A percentile compares a stretch with the other conserved stretches of the same genome.
Evolutionary conservation across 2,113 vertebrate genomes (phyloP).

Genomic region (Hippocampus mohnikei): DNA sequence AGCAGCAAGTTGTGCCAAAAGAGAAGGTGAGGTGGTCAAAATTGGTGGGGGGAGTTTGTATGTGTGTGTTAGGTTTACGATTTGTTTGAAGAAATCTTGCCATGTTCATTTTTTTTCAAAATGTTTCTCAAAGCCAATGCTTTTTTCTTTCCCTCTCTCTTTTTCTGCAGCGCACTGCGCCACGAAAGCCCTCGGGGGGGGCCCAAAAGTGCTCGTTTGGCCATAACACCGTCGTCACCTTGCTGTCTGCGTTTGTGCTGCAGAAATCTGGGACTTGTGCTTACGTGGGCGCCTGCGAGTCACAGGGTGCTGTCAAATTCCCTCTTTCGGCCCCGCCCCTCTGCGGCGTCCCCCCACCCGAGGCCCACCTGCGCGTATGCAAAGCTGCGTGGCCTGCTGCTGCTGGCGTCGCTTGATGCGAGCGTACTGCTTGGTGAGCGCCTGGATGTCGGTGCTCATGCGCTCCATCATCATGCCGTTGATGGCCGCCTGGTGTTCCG

Average conservation of each 20-base stretch:
- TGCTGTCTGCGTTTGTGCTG: conserved; percentile 19
- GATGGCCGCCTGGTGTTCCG: conserved; percentile 88
- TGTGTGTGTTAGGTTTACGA: too few species aligned
- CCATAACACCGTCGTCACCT: conserved; percentile 40
- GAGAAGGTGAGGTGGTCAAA: too few species aligned
- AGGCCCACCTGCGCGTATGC: conserved; percentile 85
- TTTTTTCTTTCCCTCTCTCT: too few species aligned
- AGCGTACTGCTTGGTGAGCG: conserved; percentile 89
- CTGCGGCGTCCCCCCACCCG: not conserved
- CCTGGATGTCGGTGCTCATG: conserved; percentile 94
- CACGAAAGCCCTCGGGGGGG: conserved; percentile 3
- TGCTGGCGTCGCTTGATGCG: conserved; percentile 93
- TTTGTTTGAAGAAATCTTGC: too few species aligned
- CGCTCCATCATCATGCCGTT: conserved; percentile 99
- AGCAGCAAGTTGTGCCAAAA: too few species aligned
- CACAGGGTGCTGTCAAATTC: conserved; percentile 15
- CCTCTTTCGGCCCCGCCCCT: not conserved
- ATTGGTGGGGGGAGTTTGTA: too few species aligned
- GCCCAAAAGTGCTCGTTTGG: conserved; percentile 9
- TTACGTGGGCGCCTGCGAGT: conserved; percentile 45
- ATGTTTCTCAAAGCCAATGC: too few species aligned
- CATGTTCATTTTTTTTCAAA: too few species aligned
- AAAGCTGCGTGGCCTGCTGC: conserved; percentile 90
- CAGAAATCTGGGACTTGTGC: conserved; percentile 35
- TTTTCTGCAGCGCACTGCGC: too few species aligned